Evolutionary conservation across 2,888 invertebrate genomes (phyloP), one percentile per base, ranked within the genome.

Genomic region (Leptothorax acervorum): DNA sequence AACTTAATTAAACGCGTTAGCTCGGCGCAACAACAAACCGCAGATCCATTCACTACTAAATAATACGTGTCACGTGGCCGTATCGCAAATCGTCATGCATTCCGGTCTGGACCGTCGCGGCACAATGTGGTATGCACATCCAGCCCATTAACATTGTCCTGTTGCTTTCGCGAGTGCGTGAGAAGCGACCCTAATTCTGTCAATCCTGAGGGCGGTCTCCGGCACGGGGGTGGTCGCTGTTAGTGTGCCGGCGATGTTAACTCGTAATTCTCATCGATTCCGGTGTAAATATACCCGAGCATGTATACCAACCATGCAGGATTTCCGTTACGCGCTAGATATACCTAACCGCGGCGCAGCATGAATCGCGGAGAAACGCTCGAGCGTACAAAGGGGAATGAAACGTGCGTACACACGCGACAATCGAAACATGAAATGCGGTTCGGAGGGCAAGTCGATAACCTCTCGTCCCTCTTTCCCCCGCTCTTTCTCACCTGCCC

Each of bases 181-280:
- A 87, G 90, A 85, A 74, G 88, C 86, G 88, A 87, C 84, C 87
- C 90, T 87, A 89, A 91, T 91, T 90, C 91, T 81, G 90, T 88
- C 87, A 83, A 88, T 88, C 88, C 88, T 86, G 79, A 71, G 86
- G 53, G 84, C 48, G 79, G 65, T 51, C 87, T 68, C 42, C 73
- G 70, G 73, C 35, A 45, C 68, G 11, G 53, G 66, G 23, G 15
- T 23, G 75, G 23, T 12, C 63, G 55, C 48, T 18, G 66, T 28
- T 45, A 28, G 65, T 70, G 55, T n/a, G 35, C 23, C 57, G 51
- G 48, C 85, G 73, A 86, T 86, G 90, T 91, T 90, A 88, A 91
- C 91, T 90, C 91, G 90, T 88, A 91, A 91, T 87, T 90, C 90
- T 90, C 90, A 90, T 90, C 90, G 90, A 90, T 90, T 90, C 91